Conservation (phyloP, 1,140 invertebrate genomes). For the Teleopsis dalmanni region DNA sequence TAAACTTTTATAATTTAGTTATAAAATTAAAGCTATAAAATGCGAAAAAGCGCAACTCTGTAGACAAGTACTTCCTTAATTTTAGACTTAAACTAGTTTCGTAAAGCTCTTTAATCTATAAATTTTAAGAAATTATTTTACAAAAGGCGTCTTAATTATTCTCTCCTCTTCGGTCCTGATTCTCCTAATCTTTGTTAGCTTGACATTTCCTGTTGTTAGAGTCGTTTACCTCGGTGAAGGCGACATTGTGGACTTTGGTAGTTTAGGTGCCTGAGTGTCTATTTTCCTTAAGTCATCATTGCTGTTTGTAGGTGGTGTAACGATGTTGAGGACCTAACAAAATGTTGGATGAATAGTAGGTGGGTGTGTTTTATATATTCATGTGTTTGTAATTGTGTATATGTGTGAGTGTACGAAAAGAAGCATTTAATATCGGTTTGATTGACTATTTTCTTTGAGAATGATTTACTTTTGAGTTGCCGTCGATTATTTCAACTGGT, state of each 20-base stretch:
- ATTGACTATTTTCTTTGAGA: conserved; percentile 2
- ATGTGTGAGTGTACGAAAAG: conserved; percentile 7
- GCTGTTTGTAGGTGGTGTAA: no score
- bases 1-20: no score
- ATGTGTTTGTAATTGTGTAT: conserved; percentile 6
- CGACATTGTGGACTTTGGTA: conserved; percentile 28
- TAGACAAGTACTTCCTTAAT: no score
- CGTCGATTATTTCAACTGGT: conserved; percentile 46
- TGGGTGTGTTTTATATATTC: conserved; percentile 3
- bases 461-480: conserved; percentile 50
- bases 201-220: no score
- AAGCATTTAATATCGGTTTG: conserved; percentile 19
- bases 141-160: no score
- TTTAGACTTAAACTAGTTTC: no score
- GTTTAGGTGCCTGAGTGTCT: background rate
- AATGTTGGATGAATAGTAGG: conserved; percentile 11
- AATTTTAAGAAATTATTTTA: no score
- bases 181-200: no score
- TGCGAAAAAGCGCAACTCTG: no score
- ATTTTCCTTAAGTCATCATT: background rate
- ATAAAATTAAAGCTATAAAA: no score
- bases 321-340: conserved; percentile 36
- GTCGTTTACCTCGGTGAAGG: conserved; percentile 38
- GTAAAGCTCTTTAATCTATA: no score
- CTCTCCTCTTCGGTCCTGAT: no score